These are phyloP conservation scores for Heliconius himera DNA, from an alignment of 1,140 invertebrate genomes.

Conservation along the genomic window DNA sequence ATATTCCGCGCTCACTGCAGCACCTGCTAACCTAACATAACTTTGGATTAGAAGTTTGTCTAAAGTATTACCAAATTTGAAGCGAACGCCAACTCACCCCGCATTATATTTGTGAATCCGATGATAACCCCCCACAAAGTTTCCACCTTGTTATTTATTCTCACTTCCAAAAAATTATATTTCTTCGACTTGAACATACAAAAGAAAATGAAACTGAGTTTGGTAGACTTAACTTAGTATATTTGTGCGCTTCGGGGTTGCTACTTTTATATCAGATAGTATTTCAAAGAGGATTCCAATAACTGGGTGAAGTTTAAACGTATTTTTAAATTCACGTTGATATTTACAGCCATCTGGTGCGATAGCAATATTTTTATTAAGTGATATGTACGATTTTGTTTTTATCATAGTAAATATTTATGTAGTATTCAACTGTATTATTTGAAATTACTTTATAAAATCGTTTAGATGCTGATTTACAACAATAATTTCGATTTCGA, in stretches of 20 bases:
- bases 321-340: background rate
- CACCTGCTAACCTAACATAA: constrained; percentile 69
- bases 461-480: no score
- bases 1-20: constrained; percentile 64
- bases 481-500: no score
- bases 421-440: no score
- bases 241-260: constrained; percentile 33
- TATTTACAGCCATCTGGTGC: constrained; percentile 5
- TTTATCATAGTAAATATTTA: no score
- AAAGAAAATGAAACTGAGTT: constrained; percentile 59
- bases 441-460: no score
- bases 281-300: constrained; percentile 41
- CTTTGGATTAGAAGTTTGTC: constrained; percentile 65
- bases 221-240: constrained; percentile 34
- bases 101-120: constrained; percentile 65
- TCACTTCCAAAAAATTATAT: constrained; percentile 51
- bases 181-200: constrained; percentile 47
- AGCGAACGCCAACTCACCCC: constrained; percentile 51
- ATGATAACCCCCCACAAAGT: constrained; percentile 50
- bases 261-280: constrained; percentile 57
- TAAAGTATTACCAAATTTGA: constrained; percentile 74
- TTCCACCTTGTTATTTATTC: constrained; percentile 57
- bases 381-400: background rate
- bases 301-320: constrained; percentile 34
- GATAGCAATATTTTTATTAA: background rate